Evolutionary conservation across 2,888 invertebrate genomes (phyloP), one percentile per base, ranked within the genome.

Genomic region (Ormyrus pomaceus): DNA sequence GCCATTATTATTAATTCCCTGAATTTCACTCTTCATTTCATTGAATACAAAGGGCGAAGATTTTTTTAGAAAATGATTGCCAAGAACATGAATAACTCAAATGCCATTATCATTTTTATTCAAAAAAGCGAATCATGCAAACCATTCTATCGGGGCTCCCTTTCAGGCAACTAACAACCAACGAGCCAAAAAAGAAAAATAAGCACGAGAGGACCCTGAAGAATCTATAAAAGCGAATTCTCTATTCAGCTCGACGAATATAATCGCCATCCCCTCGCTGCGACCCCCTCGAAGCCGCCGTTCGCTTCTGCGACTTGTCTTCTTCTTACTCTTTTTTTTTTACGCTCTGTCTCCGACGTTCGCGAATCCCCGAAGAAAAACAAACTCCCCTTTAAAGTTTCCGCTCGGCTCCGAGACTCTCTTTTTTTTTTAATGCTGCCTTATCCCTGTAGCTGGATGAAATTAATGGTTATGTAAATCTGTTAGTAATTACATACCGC

Each of bases 361-460:
- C 56, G 34, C 13, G n/a, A 11, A 75, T 66, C 48, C 11, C 50
- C 53, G 65, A 71, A 68, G 65, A 65, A 80, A 82, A 77, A 80
- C 69, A 81, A 79, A 76, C 81, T 81, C 76, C 73, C 19, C 73
- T 76, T 75, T 72, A 73, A 83, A 82, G 81, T 82, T 69, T 74
- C 77, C 48, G 58, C 62, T 70, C 64, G 10, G 46, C 51, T 13
- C 9, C 50, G 8, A 5, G 19, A n/a, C 46, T n/a, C 48, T 48
- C 51, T 70, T 51, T 59, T 70, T 51, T 59, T 56, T 19, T 10
- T 13, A 13, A n/a, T 48, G 56, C 46, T 58, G 10, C 58, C 46
- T 79, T 70, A 70, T 74, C 58, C 19, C 19, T 10, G 74, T 2
- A 19, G 19, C 19, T 19, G 19, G 19, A 19, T 19, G 1, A 19